These are phyloP conservation scores for Hipposideros larvatus DNA, from an alignment of 2,797 vertebrate species.

Conservation along the genomic window DNA sequence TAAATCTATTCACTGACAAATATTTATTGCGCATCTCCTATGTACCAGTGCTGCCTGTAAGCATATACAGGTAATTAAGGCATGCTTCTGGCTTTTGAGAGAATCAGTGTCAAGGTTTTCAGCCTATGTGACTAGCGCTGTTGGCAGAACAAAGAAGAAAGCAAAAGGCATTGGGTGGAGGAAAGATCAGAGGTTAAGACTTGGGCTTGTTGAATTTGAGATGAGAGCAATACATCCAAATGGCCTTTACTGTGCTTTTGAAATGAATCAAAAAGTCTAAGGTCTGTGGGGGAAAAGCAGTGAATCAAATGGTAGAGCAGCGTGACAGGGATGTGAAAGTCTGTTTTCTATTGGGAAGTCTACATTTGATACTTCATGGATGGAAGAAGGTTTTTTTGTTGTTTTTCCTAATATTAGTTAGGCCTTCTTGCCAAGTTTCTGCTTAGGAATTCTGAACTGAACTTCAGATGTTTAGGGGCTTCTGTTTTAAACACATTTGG, in stretches of 20 bases:
- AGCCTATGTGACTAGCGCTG: background rate
- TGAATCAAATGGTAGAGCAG: slow-evolving; percentile 46
- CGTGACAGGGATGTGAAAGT: slow-evolving; percentile 15
- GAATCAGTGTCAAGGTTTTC: background rate
- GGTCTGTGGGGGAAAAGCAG: background rate
- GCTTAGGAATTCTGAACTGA: slow-evolving; percentile 80
- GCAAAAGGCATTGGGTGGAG: background rate
- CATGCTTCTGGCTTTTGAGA: background rate
- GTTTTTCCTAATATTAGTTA: slow-evolving; percentile 57
- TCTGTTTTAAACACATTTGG: slow-evolving; percentile 84
- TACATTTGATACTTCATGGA: slow-evolving; percentile 72
- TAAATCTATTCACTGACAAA: background rate
- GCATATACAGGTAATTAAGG: background rate
- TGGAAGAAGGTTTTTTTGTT: background rate
- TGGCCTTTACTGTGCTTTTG: slow-evolving; percentile 42
- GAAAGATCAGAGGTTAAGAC: slow-evolving; percentile 37
- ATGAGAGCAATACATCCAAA: background rate
- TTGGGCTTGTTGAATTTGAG: slow-evolving; percentile 17
- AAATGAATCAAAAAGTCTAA: slow-evolving; percentile 36
- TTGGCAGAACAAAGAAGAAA: slow-evolving; percentile 35
- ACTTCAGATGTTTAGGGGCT: slow-evolving; percentile 81
- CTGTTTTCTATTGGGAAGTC: slow-evolving; percentile 77
- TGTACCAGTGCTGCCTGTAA: background rate
- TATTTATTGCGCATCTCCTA: background rate
- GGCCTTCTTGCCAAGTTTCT: slow-evolving; percentile 79